Percentiles rank a stretch among this genome's conserved stretches.
Evolutionary conservation across 2,797 vertebrate genomes (phyloP).

Genomic region (Amazonetta brasiliensis): DNA sequence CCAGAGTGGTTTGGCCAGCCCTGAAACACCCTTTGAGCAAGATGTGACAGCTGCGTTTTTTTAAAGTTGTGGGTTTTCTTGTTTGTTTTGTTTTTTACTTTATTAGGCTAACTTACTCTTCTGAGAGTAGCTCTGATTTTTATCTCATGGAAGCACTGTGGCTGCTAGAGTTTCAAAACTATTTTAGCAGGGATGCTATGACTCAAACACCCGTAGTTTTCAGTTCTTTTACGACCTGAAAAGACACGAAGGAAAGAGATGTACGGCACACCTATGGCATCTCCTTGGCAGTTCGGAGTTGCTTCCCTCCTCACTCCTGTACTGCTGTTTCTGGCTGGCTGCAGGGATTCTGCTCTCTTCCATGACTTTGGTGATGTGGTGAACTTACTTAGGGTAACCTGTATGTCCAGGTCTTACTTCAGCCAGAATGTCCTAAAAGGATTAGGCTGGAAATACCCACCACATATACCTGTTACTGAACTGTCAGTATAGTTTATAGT

Average conservation of each 20-base stretch:
- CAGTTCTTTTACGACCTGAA: not conserved
- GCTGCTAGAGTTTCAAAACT: not conserved
- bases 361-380: not conserved
- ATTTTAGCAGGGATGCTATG: not conserved
- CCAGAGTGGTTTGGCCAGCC: not conserved
- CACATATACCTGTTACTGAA: not conserved
- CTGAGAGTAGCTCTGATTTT: not conserved
- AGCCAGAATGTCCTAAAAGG: not conserved
- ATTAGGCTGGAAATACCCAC: not conserved
- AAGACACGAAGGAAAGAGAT: not conserved
- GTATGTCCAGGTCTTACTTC: not conserved
- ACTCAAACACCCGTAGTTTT: not conserved
- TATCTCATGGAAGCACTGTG: not conserved
- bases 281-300: not conserved
- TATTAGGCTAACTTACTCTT: not conserved
- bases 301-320: not conserved
- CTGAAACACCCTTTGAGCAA: not conserved
- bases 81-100: not conserved
- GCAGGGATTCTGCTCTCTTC: not conserved
- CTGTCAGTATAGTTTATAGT: not conserved
- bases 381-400: not conserved
- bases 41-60: not conserved
- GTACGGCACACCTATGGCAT: fast-evolving
- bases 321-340: fast-evolving
- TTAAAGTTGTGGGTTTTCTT: not conserved